Evolutionary conservation across 2,113 vertebrate species (phyloP).

Genomic region (Heptranchias perlo): DNA sequence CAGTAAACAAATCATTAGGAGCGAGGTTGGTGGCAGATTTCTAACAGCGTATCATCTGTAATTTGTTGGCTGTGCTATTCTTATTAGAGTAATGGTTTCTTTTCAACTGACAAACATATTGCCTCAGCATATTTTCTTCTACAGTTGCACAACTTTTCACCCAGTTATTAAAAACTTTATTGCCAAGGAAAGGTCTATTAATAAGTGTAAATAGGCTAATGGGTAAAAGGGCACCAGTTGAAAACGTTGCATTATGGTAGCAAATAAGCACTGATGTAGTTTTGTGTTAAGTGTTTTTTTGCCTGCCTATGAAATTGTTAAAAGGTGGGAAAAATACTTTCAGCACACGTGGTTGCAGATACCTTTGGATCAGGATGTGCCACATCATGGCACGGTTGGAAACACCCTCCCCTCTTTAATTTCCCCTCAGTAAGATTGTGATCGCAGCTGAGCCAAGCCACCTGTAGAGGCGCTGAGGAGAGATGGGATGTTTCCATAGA

Average conservation of each 20-base stretch:
- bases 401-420: background rate
- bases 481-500: background rate
- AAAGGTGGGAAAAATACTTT: no score
- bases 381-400: background rate
- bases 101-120: slow-evolving; percentile 24
- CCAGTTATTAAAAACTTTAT: background rate
- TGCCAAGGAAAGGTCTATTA: background rate
- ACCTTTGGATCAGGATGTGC: background rate
- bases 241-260: background rate
- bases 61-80: slow-evolving; percentile 13
- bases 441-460: background rate
- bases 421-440: background rate
- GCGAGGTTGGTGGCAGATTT: slow-evolving; percentile 27
- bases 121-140: slow-evolving; percentile 15
- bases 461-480: background rate
- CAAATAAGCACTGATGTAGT: background rate
- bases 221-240: background rate
- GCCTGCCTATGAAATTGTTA: no score
- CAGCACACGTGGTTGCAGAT: background rate
- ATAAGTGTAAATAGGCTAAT: background rate
- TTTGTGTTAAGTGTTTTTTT: background rate
- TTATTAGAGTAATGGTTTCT: slow-evolving; percentile 20
- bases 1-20: slow-evolving; percentile 35
- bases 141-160: background rate
- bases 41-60: slow-evolving; percentile 34